Percentiles rank a stretch among this genome's conserved stretches.
phyloP scores from a whole-genome alignment of 2,888 invertebrate genomes.

The Tachina grossa region DNA sequence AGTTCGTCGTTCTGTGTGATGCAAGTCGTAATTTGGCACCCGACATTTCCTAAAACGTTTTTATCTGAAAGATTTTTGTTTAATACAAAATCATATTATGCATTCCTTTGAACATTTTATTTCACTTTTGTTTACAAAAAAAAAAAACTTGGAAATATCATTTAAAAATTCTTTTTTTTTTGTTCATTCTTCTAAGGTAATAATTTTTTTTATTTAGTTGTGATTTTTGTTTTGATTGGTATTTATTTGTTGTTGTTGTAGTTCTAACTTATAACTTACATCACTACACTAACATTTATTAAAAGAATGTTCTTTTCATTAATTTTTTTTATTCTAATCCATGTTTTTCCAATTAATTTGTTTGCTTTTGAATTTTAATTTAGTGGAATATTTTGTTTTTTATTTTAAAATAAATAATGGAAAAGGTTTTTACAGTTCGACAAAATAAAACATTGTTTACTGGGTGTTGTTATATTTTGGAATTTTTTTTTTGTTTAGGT shows the following conservation, averaged over 20 bases:
- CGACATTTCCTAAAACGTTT: too few relatives aligned
- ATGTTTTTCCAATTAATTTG: conserved; percentile 35
- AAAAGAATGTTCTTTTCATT: conserved; percentile 53
- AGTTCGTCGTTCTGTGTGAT: too few relatives aligned
- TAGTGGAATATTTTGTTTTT: conserved; percentile 42
- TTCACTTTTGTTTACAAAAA: conserved; percentile 6
- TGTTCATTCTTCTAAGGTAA: not conserved
- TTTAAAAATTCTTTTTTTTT: not conserved
- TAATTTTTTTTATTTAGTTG: conserved; percentile 27
- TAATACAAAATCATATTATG: conserved; percentile 38
- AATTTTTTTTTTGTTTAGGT: conserved; percentile 19
- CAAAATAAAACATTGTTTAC: conserved; percentile 38
- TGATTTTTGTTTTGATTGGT: conserved; percentile 30
- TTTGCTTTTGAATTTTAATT: conserved; percentile 13
- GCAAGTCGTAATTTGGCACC: too few relatives aligned
- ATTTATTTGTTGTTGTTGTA: conserved; percentile 39
- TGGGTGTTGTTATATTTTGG: conserved; percentile 51
- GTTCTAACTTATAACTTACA: conserved; percentile 69
- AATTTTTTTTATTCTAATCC: conserved; percentile 6
- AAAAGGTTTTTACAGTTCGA: conserved; percentile 53
- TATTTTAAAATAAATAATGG: conserved; percentile 48
- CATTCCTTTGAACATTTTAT: conserved; percentile 8
- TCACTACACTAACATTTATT: conserved; percentile 69
- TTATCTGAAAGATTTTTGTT: not conserved
- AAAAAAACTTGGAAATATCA: not conserved